These are phyloP conservation scores for Myanophis thanlyinensis DNA, from an alignment of 2,113 vertebrate genomes.

Conservation along the genomic window DNA sequence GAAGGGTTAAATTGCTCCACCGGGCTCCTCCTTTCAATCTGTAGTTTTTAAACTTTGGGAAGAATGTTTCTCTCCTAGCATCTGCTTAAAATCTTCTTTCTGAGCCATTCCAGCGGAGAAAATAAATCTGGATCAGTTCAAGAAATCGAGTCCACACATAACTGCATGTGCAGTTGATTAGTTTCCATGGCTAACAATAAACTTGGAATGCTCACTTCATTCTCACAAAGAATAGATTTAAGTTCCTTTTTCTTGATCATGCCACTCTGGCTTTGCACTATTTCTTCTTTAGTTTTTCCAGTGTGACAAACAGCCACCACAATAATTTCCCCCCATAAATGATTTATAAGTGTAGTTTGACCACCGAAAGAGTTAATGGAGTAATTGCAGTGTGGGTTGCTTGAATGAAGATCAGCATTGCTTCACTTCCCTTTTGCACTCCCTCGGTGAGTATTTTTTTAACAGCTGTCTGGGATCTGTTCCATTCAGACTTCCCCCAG, in stretches of 20 bases:
- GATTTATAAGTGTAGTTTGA: neutral
- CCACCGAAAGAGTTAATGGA: slow-evolving; percentile 39
- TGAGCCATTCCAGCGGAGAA: neutral
- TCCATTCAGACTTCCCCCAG: slow-evolving; percentile 58
- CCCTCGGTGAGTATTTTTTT: slow-evolving; percentile 49
- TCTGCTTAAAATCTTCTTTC: neutral
- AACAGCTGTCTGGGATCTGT: slow-evolving; percentile 58
- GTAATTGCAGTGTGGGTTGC: slow-evolving; percentile 19
- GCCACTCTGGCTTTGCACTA: neutral
- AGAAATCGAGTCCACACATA: neutral
- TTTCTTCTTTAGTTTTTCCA: neutral
- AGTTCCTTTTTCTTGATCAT: neutral
- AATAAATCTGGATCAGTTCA: neutral
- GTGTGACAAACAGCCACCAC: neutral
- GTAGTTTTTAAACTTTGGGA: neutral
- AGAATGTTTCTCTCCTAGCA: neutral
- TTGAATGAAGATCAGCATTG: slow-evolving; percentile 62
- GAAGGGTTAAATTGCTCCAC: neutral
- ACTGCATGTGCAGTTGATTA: neutral
- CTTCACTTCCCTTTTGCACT: slow-evolving; percentile 64
- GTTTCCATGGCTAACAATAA: neutral
- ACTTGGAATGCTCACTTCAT: neutral
- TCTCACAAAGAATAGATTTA: neutral
- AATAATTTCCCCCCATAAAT: neutral
- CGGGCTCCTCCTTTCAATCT: neutral